Evolutionary conservation across 1,140 invertebrate genomes (phyloP), one percentile per base, ranked within the genome.

Genomic region (Panagrolaimus sp.): DNA sequence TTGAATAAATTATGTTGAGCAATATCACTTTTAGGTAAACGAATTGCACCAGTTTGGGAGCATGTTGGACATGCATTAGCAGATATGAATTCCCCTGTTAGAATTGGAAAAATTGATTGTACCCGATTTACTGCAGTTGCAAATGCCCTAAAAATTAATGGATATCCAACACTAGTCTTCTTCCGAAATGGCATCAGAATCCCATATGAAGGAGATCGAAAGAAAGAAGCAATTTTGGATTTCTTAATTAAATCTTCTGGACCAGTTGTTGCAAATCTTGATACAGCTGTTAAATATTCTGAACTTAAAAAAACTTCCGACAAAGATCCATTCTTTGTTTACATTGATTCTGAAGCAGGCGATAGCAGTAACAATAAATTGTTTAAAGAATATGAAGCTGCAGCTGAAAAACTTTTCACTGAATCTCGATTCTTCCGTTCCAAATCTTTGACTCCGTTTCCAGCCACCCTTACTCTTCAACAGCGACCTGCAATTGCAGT

Each of bases 101-200:
- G 91, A 71, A 93, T 98, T 43, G 94, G 91, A 1, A 89, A 90
- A 80, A 86, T 98, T 32, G 95, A 98, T 85, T 95, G 93, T 81
- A 97, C 94, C 28, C 85, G 91, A 72, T 97, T 92, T 85, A 88
- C 90, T 47, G 87, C 87, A 69, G 88, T 96, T n/a, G 91, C 91
- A 8, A 88, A 88, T 66, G 88, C 91, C 78, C 96, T 96, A 83
- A 88, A 89, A 84, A 88, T 98, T 46, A 86, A 88, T 80, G 94
- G 91, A 70, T 98, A 91, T 86, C 96, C 96, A 26, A 98, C 94
- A 12, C 93, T 98, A 63, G 90, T 96, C 87, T 97, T 96, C 92
- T 89, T 98, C 32, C 92, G 93, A 84, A 91, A 91, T 63, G 89
- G 91, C 68, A 87, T 89, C 71, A 87, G 88, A 68, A 90, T 90